Percentiles rank a stretch among this genome's conserved stretches.
Evolutionary conservation across 2,113 vertebrate species (phyloP).

Genomic region (Taxidea taxus): DNA sequence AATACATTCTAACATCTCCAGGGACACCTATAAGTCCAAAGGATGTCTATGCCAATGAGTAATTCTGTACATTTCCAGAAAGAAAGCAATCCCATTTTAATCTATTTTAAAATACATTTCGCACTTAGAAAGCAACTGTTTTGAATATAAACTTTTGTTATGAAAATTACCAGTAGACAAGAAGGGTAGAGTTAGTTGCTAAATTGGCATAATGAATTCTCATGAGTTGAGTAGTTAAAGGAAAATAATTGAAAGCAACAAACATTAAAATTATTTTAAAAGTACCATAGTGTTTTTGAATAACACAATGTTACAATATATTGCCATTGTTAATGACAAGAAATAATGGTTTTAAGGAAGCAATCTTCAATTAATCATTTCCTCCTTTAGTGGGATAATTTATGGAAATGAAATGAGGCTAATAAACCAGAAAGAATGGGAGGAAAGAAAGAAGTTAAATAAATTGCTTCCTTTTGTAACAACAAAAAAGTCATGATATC

Average conservation of each 20-base stretch:
- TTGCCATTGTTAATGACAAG: slow-evolving; percentile 83
- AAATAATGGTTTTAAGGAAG: slow-evolving; percentile 86
- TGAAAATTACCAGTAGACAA: slow-evolving; percentile 58
- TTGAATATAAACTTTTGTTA: slow-evolving; percentile 62
- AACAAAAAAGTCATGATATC: slow-evolving; percentile 83
- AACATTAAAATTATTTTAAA: slow-evolving; percentile 79
- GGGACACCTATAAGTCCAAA: background rate
- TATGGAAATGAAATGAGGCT: slow-evolving; percentile 85
- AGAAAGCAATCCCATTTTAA: background rate
- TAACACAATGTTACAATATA: slow-evolving; percentile 77
- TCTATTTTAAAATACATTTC: background rate
- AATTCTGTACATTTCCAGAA: background rate
- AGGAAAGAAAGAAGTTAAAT: slow-evolving; percentile 82
- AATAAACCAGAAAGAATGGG: slow-evolving; percentile 81
- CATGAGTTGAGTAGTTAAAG: slow-evolving; percentile 72
- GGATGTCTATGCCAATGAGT: background rate
- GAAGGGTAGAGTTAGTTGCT: slow-evolving; percentile 47
- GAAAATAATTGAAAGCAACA: slow-evolving; percentile 73
- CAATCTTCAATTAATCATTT: slow-evolving; percentile 86
- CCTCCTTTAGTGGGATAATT: slow-evolving; percentile 83
- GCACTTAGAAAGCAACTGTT: background rate
- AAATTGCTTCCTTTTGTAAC: slow-evolving; percentile 87
- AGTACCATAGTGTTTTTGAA: slow-evolving; percentile 76
- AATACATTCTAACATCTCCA: background rate
- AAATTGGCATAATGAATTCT: slow-evolving; percentile 75